Evolutionary conservation across 2,888 invertebrate genomes (phyloP).

Genomic region (Atethmia centrago): DNA sequence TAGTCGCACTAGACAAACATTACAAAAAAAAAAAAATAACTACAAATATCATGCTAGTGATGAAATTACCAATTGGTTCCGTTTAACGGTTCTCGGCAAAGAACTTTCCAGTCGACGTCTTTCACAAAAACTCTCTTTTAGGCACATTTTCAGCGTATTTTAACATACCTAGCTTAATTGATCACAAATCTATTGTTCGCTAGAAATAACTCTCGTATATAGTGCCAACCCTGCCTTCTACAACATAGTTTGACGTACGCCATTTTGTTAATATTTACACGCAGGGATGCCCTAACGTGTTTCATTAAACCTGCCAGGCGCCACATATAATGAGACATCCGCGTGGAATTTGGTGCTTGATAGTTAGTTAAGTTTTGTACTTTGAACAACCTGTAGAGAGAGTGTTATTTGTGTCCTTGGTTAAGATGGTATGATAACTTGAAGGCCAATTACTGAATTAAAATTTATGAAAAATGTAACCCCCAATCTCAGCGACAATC

Average conservation of each 20-base stretch:
- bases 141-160: not conserved
- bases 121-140: not conserved
- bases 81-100: not conserved
- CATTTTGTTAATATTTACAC: constrained; percentile 49
- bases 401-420: not conserved
- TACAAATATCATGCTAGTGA: too few species aligned
- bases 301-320: constrained; percentile 46
- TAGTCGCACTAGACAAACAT: too few species aligned
- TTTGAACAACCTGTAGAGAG: constrained; percentile 9
- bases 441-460: not conserved
- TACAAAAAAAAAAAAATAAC: too few species aligned
- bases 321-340: constrained; percentile 38
- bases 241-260: constrained; percentile 28
- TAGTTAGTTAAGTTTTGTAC: constrained; percentile 27
- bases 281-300: constrained; percentile 33
- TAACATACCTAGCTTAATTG: not conserved
- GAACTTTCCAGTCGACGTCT: not conserved
- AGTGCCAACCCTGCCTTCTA: constrained; percentile 27
- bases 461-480: too few species aligned
- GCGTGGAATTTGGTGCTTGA: constrained; percentile 18
- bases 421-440: not conserved
- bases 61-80: too few species aligned
- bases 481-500: not conserved
- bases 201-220: not conserved
- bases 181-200: not conserved